A percentile compares a stretch with the other conserved stretches of the same genome.
These are phyloP conservation scores for Oryzias woworae DNA, from an alignment of 2,113 vertebrate genomes.

Conservation along the genomic window DNA sequence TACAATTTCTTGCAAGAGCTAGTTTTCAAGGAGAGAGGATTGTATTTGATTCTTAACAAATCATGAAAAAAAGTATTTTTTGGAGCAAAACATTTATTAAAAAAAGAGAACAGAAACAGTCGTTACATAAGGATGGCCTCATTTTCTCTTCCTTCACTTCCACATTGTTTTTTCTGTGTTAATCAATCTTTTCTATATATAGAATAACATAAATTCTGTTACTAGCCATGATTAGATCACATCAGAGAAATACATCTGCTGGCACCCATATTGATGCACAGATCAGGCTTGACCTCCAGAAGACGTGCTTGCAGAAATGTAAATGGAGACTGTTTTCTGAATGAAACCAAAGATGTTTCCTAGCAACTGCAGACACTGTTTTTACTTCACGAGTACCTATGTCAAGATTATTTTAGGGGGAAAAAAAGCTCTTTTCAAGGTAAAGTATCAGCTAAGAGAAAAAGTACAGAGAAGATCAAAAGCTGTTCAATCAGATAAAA, in stretches of 20 bases:
- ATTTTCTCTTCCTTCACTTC: background rate
- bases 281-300: constrained; percentile 9
- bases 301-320: background rate
- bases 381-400: background rate
- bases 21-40: background rate
- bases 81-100: background rate
- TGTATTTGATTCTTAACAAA: too few species aligned
- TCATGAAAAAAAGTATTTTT: too few species aligned
- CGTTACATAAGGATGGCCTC: background rate
- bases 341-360: constrained; percentile 12
- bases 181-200: background rate
- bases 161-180: background rate
- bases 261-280: background rate
- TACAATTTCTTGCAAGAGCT: background rate
- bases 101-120: background rate
- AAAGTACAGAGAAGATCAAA: too few species aligned
- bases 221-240: background rate
- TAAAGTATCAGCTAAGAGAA: background rate
- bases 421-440: background rate
- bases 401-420: too few species aligned
- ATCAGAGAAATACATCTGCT: background rate
- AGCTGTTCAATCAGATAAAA: too few species aligned
- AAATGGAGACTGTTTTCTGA: background rate
- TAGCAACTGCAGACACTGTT: constrained; percentile 2
- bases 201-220: background rate